Percentiles rank a stretch among this genome's conserved stretches.
Conservation (phyloP, 2,888 invertebrate genomes). For the Tinea semifulvella region DNA sequence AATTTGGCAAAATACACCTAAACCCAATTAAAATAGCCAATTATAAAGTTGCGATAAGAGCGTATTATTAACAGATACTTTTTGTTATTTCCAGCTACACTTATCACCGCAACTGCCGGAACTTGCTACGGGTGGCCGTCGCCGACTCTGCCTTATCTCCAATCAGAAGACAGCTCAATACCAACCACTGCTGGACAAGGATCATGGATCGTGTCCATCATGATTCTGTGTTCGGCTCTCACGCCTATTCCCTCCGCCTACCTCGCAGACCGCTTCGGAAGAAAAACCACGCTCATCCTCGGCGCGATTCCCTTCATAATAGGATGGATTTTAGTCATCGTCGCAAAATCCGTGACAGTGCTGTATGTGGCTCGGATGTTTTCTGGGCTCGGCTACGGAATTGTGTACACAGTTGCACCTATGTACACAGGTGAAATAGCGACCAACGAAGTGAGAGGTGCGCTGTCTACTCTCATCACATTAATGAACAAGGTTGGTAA, state of each 20-base stretch:
- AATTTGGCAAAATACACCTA: too few relatives aligned
- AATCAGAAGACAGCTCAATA: slow-evolving; percentile 50
- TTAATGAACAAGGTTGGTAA: slow-evolving; percentile 58
- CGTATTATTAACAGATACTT: neutral
- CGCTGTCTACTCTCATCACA: slow-evolving; percentile 70
- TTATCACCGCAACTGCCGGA: slow-evolving; percentile 62
- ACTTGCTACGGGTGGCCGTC: slow-evolving; percentile 71
- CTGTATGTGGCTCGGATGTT: slow-evolving; percentile 70
- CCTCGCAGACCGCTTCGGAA: slow-evolving; percentile 71
- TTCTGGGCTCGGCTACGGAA: slow-evolving; percentile 70
- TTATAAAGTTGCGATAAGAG: too few relatives aligned
- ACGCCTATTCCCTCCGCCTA: slow-evolving; percentile 70
- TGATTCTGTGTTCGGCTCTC: slow-evolving; percentile 70
- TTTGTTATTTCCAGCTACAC: slow-evolving; percentile 47
- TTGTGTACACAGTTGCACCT: slow-evolving; percentile 68
- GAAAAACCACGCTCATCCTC: slow-evolving; percentile 71
- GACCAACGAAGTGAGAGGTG: slow-evolving; percentile 67
- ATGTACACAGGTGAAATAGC: slow-evolving; percentile 73
- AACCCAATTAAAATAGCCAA: too few relatives aligned
- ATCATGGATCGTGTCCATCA: slow-evolving; percentile 72
- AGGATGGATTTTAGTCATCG: slow-evolving; percentile 71
- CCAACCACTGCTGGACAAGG: slow-evolving; percentile 58
- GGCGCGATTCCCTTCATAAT: slow-evolving; percentile 68
- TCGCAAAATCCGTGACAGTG: slow-evolving; percentile 61
- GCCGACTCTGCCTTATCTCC: slow-evolving; percentile 63